Evolutionary conservation across 2,888 invertebrate species (phyloP).

Genomic region (Periphyllus acericola): DNA sequence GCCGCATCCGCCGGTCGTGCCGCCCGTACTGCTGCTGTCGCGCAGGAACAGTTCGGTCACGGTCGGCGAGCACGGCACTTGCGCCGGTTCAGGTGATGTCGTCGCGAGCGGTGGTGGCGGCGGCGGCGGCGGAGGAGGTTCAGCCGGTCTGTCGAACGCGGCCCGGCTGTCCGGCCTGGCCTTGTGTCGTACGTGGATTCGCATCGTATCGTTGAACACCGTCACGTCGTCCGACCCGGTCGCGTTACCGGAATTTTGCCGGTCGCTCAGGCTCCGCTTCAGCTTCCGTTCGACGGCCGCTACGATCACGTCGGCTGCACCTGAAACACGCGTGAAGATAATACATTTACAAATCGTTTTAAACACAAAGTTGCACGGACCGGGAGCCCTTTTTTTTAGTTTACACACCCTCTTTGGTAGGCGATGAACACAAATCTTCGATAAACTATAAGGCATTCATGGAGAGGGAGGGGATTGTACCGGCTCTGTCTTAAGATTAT

Average conservation of each 20-base stretch:
- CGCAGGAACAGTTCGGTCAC: slow-evolving; percentile 51
- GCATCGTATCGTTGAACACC: slow-evolving; percentile 84
- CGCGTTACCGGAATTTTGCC: slow-evolving; percentile 62
- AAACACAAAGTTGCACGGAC: too few relatives aligned
- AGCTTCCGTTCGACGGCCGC: slow-evolving; percentile 64
- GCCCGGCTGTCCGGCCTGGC: slow-evolving; percentile 44
- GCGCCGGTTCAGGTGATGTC: slow-evolving; percentile 63
- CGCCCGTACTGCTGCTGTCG: slow-evolving; percentile 49
- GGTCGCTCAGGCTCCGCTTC: slow-evolving; percentile 68
- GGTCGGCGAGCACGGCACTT: not conserved
- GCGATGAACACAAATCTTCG: too few relatives aligned
- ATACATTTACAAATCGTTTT: too few relatives aligned
- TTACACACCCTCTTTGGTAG: too few relatives aligned
- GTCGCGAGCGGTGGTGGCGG: too few relatives aligned
- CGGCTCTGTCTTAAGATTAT: too few relatives aligned
- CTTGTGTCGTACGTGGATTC: slow-evolving; percentile 72
- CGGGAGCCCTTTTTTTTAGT: too few relatives aligned
- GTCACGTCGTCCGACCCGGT: slow-evolving; percentile 64
- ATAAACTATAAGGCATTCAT: too few relatives aligned
- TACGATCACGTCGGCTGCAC: slow-evolving; percentile 3
- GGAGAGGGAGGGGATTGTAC: too few relatives aligned
- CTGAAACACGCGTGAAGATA: slow-evolving; percentile 13
- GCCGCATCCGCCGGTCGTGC: slow-evolving; percentile 29
- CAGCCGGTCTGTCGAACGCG: slow-evolving; percentile 45
- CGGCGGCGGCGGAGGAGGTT: slow-evolving; percentile 63